These are phyloP conservation scores for Motacilla alba DNA, from an alignment of 2,113 vertebrate species.

Conservation along the genomic window DNA sequence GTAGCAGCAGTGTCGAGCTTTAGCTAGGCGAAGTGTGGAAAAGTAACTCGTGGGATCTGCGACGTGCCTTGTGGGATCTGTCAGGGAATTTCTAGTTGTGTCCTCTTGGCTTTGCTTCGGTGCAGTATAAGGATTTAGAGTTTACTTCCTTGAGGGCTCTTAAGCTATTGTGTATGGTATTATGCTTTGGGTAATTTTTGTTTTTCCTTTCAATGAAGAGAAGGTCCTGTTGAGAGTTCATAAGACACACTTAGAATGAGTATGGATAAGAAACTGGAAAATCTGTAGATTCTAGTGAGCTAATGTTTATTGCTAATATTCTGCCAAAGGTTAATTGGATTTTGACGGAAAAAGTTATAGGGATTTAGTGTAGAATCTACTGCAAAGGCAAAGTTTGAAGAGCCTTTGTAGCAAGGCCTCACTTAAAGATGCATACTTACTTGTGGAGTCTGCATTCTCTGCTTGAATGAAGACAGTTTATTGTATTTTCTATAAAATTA, in stretches of 20 bases:
- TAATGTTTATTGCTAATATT: background rate
- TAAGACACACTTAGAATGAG: background rate
- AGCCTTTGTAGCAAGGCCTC: background rate
- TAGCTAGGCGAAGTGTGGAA: accelerated
- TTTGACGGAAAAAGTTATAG: accelerated
- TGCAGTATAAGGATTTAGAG: accelerated
- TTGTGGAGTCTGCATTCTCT: background rate
- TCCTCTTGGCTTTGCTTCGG: background rate
- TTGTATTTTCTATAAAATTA: background rate
- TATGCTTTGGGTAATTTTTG: accelerated
- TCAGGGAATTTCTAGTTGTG: background rate
- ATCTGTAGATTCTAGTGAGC: background rate
- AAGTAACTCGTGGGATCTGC: background rate
- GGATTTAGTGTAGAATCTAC: background rate
- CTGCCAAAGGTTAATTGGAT: background rate
- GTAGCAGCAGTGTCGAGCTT: background rate
- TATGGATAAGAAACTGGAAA: background rate
- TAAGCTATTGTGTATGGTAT: accelerated
- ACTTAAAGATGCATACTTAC: accelerated
- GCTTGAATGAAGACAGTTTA: accelerated
- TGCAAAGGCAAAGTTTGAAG: background rate
- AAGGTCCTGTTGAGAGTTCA: background rate
- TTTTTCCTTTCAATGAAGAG: background rate
- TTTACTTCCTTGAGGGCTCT: background rate
- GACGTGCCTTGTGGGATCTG: background rate